Percentiles rank a stretch among this genome's conserved stretches.
These are phyloP conservation scores for Leptonema lineaticorne DNA, from an alignment of 1,140 invertebrate genomes.

Conservation along the genomic window DNA sequence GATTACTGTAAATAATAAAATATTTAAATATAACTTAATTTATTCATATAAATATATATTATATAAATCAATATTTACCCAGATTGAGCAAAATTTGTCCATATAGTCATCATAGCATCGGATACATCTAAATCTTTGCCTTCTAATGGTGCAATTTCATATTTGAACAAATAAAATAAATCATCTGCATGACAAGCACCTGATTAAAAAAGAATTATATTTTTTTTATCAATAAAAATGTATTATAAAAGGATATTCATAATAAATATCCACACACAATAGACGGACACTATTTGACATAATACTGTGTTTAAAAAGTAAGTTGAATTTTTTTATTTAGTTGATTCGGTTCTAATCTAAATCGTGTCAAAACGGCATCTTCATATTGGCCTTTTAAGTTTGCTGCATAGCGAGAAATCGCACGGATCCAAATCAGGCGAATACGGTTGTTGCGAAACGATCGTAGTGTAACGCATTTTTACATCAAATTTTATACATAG, in stretches of 20 bases:
- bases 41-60: too few species aligned
- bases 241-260: neutral
- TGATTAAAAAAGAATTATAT: constrained; percentile 25
- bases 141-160: constrained; percentile 26
- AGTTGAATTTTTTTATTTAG: too few species aligned
- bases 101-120: constrained; percentile 31
- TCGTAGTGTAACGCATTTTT: neutral
- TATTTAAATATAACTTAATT: too few species aligned
- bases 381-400: too few species aligned
- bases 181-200: constrained; percentile 38
- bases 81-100: constrained; percentile 37
- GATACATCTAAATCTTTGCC: constrained; percentile 24
- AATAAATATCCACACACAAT: neutral
- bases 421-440: too few species aligned
- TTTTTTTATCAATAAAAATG: neutral
- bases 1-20: neutral
- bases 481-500: neutral
- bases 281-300: neutral
- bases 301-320: too few species aligned
- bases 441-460: too few species aligned
- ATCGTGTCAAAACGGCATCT: too few species aligned
- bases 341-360: too few species aligned
- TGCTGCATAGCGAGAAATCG: too few species aligned
- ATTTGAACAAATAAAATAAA: constrained; percentile 34
- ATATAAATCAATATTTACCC: too few species aligned